Conservation (phyloP, 2,113 vertebrate species). For the mouse (Mus musculus) region DNA sequence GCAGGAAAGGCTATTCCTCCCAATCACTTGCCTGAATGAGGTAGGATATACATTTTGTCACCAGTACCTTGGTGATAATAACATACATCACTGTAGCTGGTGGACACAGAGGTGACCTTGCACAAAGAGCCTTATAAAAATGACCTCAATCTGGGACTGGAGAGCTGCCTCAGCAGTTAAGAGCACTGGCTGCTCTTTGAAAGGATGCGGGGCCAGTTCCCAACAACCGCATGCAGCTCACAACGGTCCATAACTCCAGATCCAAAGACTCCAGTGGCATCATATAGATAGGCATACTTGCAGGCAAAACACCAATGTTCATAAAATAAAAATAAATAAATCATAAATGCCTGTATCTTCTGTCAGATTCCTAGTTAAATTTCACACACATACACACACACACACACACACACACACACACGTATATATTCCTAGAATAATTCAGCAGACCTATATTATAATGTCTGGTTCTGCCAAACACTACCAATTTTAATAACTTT, state of each 20-base stretch:
- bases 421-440: neutral
- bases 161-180: neutral
- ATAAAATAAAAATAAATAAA: neutral
- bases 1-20: neutral
- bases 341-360: neutral
- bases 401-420: no score
- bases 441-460: neutral
- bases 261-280: neutral
- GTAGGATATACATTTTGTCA: neutral
- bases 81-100: neutral
- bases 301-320: neutral
- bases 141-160: neutral
- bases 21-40: neutral
- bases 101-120: neutral
- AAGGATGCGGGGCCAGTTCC: neutral
- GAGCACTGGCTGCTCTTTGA: neutral
- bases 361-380: neutral
- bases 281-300: neutral
- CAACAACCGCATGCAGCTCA: neutral
- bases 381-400: no score
- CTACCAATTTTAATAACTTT: neutral
- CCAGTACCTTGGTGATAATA: neutral
- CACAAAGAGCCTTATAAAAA: neutral
- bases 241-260: neutral
- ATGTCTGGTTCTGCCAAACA: neutral